These are phyloP conservation scores for Trissolcus japonicus DNA, from an alignment of 2,888 invertebrate genomes.

Conservation along the genomic window DNA sequence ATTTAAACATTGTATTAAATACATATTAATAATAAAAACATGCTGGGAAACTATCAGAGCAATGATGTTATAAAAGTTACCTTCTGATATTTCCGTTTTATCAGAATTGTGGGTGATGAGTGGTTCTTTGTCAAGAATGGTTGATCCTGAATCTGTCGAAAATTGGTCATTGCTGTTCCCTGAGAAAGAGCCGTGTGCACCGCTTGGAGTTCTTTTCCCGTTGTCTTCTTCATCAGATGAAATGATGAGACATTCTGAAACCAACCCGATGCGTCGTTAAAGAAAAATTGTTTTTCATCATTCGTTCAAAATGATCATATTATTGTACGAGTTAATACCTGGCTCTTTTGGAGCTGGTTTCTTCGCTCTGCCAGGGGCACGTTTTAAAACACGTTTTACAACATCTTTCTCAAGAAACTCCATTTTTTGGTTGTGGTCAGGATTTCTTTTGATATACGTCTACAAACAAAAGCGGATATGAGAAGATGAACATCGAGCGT, in stretches of 20 bases:
- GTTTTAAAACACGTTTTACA: conserved; percentile 23
- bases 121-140: conserved; percentile 74
- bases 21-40: no score
- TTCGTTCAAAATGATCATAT: background rate
- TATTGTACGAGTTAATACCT: conserved; percentile 21
- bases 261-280: no score
- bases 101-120: conserved; percentile 68
- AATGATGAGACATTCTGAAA: conserved; percentile 74
- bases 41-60: no score
- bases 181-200: conserved; percentile 44
- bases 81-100: conserved; percentile 9
- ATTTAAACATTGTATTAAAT: background rate
- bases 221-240: conserved; percentile 75
- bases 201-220: conserved; percentile 57
- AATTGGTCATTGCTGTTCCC: conserved; percentile 51
- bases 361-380: conserved; percentile 22
- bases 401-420: conserved; percentile 37
- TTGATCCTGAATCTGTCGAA: conserved; percentile 63
- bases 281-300: background rate
- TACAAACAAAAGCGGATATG: conserved; percentile 53
- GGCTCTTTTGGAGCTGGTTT: conserved; percentile 43
- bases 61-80: background rate
- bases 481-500: background rate
- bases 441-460: conserved; percentile 70
- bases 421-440: conserved; percentile 60